A percentile compares a stretch with the other conserved stretches of the same genome.
Evolutionary conservation across 2,797 vertebrate species (phyloP).

Genomic region (Arctocebus calabarensis): DNA sequence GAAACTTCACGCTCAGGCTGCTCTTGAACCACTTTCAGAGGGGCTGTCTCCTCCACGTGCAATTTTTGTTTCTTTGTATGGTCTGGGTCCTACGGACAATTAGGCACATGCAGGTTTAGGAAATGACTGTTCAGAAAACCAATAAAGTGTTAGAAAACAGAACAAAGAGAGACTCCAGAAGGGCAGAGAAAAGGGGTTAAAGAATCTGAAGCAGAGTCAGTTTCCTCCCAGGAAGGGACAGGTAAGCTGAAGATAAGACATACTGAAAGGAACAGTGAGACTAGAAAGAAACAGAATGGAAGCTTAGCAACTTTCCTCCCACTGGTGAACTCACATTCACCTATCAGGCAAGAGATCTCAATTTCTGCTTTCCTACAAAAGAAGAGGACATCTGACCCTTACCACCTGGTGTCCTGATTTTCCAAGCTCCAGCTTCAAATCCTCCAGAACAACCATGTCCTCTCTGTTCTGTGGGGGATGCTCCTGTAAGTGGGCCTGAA

Average conservation of each 20-base stretch:
- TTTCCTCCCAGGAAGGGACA: not conserved
- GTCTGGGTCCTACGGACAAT: constrained; percentile 42
- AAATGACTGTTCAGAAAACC: not conserved
- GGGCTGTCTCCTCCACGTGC: not conserved
- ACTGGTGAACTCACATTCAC: not conserved
- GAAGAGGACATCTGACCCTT: not conserved
- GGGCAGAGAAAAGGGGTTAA: not conserved
- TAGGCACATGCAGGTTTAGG: not conserved
- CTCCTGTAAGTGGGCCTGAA: constrained; percentile 66
- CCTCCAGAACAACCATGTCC: constrained; percentile 72
- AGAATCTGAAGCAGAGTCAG: not conserved
- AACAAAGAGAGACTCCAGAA: not conserved
- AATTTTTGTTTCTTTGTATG: not conserved
- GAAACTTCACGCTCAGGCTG: not conserved
- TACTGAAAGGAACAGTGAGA: not conserved
- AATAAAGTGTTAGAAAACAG: not conserved
- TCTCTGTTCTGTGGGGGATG: constrained; percentile 55
- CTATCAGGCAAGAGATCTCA: not conserved
- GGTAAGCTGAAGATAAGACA: not conserved
- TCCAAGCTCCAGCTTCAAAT: constrained; percentile 41
- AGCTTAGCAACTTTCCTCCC: not conserved
- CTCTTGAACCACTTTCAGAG: not conserved
- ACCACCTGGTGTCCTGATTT: constrained; percentile 2
- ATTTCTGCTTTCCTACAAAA: not conserved
- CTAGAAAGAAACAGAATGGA: not conserved